Base-by-base conservation (phyloP, 1,140 invertebrate species). In the Micrasema longulum region DNA sequence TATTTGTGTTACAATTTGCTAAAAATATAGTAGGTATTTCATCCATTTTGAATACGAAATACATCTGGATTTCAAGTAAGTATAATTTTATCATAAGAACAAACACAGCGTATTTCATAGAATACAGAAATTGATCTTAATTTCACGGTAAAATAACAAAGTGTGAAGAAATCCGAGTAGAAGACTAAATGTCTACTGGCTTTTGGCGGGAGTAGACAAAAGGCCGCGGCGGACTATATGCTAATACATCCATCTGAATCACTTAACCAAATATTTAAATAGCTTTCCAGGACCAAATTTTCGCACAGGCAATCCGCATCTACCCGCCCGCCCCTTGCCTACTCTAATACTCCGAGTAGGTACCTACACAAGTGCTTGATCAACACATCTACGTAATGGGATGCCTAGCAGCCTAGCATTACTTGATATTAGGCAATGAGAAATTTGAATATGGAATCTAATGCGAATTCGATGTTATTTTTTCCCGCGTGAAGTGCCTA, bases 201-300 rank as follows among this genome's bases (percentile, higher is more conserved):
- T 16, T 52, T 23, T 31, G 65, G 38, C 62, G 69, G 48, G 64
- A 75, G 69, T 65, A 65, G 73, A 69, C 68, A 69, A 71, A 71
- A 75, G 70, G 71, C 36, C 50, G 55, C 48, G 35, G 74, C 64
- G 60, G 65, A 72, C 74, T 66, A 70, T 76, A 76, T 76, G 74
- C 74, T 76, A 76, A 76, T 76, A 73, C 71, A 73, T 76, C 74
- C 74, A 76, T 76, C 72, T 70, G 74, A 76, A 76, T 76, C 74
- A 76, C 74, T 76, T 76, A 67, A 73, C 71, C 74, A 76, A 76
- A 76, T 76, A 76, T 76, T 76, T 76, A 76, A 76, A 76, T 76
- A 76, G 74, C 74, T 76, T 76, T 76, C 70, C 71, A 76, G 48
- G 60, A 68, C 70, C 55, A 57, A 75, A 75, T 72, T 72, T 65